These are phyloP conservation scores for Pelecanoides urinatrix DNA, from an alignment of 2,113 vertebrate species.

Conservation along the genomic window DNA sequence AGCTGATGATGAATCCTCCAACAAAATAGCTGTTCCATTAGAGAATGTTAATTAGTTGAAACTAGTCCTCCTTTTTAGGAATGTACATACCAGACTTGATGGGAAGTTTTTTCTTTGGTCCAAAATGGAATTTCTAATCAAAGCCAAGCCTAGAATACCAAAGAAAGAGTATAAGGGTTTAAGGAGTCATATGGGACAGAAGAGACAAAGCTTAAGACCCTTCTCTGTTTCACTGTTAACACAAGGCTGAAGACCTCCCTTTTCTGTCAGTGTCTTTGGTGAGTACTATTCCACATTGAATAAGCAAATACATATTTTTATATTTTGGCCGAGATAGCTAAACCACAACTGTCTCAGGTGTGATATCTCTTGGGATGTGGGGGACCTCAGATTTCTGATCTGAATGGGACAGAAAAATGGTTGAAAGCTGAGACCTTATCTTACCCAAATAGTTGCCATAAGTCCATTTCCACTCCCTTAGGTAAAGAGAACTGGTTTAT, in stretches of 20 bases:
- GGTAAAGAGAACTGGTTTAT: background rate
- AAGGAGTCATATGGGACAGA: background rate
- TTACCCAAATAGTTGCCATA: background rate
- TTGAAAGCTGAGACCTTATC: background rate
- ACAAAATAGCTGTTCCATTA: background rate
- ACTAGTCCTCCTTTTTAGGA: conserved; percentile 21
- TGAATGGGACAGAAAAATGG: background rate
- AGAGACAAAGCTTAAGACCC: background rate
- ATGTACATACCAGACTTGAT: conserved; percentile 16
- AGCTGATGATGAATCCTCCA: background rate
- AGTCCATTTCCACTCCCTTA: background rate
- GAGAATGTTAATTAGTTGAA: conserved; percentile 18
- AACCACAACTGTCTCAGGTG: background rate
- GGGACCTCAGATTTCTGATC: background rate
- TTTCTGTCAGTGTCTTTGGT: background rate
- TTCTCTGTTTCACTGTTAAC: background rate
- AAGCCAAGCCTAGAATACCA: background rate
- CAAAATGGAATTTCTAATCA: conserved; percentile 11
- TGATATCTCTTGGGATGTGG: background rate
- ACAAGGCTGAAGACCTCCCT: background rate
- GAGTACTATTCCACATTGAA: background rate
- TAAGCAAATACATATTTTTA: background rate
- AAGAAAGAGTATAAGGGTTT: background rate
- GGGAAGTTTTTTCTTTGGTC: background rate
- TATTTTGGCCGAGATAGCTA: background rate